Base-by-base conservation (phyloP, 1,140 invertebrate species). In the Caerostris darwini region DNA sequence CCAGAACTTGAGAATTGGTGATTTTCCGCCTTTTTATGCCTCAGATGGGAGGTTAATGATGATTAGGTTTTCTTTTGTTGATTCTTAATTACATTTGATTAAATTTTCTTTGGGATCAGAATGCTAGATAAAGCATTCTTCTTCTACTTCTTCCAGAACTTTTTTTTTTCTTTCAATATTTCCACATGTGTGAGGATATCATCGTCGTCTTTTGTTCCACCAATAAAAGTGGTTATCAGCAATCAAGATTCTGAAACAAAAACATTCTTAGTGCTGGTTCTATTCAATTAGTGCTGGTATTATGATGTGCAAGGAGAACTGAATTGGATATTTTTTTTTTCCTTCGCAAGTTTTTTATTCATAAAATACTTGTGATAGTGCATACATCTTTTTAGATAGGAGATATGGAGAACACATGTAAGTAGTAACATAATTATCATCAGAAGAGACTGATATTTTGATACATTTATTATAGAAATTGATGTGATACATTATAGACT, bases 61-160 rank as follows among this genome's bases (percentile, higher is more conserved):
- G 92, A 94, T 94, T 94, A 64, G 92, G 71, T 94, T 94, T 34
- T 89, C 92, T 89, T 94, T 94, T 94, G 92, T 94, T 94, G 86
- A 54, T 94, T 88, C 92, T 94, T 94, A 94, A 94, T 94, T 94
- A 94, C 92, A 50, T 82, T 89, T 94, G 83, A 94, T 94, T 94
- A 94, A 94, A 94, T 89, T 94, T 94, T 94, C 86, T 94, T 93
- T 67, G 64, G 61, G 83, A 93, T 93, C 90, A 91, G 50, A 67
- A 71, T 87, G 58, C n/a, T 34, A 69, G 82, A 92, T 92, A 69
- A 92, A 69, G 50, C 50, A 2, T 17, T 81, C 61, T 59, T 59
- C 19, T 64, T 61, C 7, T n/a, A n/a, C n/a, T n/a, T n/a, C n/a
- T n/a, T n/a, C 19, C 0, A 34, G 34, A 34, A 34, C 50, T 50